Conservation (phyloP, 2,888 invertebrate species). For the Marasmarcha lunaedactyla region DNA sequence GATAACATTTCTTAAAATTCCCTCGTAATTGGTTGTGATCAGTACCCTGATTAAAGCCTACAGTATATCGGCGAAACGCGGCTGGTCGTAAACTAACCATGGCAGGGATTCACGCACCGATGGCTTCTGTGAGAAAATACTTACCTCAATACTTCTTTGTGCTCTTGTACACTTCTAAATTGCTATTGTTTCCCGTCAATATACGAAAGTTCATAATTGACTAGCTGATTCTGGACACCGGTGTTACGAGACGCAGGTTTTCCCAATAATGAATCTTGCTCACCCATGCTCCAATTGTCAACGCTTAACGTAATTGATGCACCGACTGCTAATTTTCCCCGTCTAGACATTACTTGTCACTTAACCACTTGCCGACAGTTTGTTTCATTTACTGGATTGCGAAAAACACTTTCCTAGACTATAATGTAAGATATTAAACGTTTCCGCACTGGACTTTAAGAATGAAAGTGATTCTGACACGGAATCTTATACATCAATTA, state of each 20-base stretch:
- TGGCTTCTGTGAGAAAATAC: conserved; percentile 52
- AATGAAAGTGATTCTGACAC: conserved; percentile 46
- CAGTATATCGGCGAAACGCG: conserved; percentile 26
- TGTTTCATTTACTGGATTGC: conserved; percentile 25
- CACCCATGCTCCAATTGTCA: conserved; percentile 37
- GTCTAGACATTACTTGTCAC: conserved; percentile 36
- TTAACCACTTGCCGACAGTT: conserved; percentile 25
- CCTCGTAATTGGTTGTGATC: neutral
- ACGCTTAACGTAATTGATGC: conserved; percentile 35
- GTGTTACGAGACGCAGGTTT: too few relatives aligned
- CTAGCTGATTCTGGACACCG: too few relatives aligned
- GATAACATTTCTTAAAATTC: neutral
- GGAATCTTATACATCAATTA: neutral
- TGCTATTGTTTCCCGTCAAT: conserved; percentile 39
- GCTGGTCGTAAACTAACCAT: conserved; percentile 49
- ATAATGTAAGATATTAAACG: conserved; percentile 39
- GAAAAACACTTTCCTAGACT: conserved; percentile 29
- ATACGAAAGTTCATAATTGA: neutral
- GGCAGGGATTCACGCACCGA: conserved; percentile 49
- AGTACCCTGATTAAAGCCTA: neutral
- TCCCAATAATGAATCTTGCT: conserved; percentile 19
- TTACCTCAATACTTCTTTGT: conserved; percentile 6
- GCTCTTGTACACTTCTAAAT: conserved; percentile 35
- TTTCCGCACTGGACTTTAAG: conserved; percentile 36
- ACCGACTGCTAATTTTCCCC: conserved; percentile 35